Evolutionary conservation across 2,113 vertebrate species (phyloP).

Genomic region (Cervus canadensis): DNA sequence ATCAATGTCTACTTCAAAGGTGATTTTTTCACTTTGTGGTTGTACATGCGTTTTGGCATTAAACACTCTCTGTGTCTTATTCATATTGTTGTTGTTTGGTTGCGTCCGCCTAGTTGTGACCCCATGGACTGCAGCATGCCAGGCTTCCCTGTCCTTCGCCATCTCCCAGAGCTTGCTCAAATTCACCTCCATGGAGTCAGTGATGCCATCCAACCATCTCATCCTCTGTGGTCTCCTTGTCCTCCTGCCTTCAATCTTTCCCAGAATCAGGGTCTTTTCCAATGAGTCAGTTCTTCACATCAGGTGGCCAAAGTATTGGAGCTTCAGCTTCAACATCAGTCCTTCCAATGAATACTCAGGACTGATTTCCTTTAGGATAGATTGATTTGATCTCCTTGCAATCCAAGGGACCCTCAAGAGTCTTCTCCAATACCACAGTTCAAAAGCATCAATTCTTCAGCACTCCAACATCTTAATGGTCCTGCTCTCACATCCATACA

Average conservation of each 20-base stretch:
- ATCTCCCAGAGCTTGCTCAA: background rate
- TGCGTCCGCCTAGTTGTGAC: accelerated
- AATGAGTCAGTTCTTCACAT: background rate
- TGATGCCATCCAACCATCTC: background rate
- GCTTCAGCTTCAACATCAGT: background rate
- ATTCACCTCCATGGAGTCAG: background rate
- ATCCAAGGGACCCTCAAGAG: background rate
- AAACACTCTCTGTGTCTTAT: background rate
- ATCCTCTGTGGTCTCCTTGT: background rate
- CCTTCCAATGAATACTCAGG: background rate
- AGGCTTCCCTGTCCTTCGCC: background rate
- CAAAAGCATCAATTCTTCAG: background rate
- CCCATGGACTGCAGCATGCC: background rate
- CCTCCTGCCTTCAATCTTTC: background rate
- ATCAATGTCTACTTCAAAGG: background rate
- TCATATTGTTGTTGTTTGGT: background rate
- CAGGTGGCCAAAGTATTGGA: background rate
- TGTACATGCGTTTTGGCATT: background rate
- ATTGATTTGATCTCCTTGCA: background rate
- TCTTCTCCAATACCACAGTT: background rate
- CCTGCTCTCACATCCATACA: background rate
- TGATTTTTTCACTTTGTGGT: background rate
- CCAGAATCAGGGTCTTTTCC: background rate
- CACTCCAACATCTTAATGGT: background rate
- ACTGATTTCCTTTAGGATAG: background rate